Percentiles rank a stretch among this genome's conserved stretches.
These are phyloP conservation scores for Leptogaster cylindrica DNA, from an alignment of 2,888 invertebrate genomes.

Conservation along the genomic window DNA sequence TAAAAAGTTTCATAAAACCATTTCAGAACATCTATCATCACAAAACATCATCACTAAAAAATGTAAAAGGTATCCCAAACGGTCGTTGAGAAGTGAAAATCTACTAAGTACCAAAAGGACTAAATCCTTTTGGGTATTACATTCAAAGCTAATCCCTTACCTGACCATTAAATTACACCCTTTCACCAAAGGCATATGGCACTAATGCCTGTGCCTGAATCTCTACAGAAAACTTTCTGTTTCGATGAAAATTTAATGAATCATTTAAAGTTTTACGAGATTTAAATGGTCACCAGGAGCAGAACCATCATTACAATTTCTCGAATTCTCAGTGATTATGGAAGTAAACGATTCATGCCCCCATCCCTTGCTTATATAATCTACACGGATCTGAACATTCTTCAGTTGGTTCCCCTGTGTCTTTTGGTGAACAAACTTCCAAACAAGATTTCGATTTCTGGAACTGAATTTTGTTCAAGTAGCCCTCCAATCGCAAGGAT, in stretches of 20 bases:
- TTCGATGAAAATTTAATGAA: constrained; percentile 31
- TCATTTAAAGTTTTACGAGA: constrained; percentile 25
- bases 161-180: constrained; percentile 14
- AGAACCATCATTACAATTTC: constrained; percentile 17
- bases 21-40: too few relatives aligned
- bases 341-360: not conserved
- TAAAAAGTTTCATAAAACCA: too few relatives aligned
- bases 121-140: constrained; percentile 20
- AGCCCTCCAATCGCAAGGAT: too few relatives aligned
- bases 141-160: constrained; percentile 8
- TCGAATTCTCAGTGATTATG: not conserved
- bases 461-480: not conserved
- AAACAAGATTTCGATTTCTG: not conserved
- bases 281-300: constrained; percentile 22
- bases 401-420: too few relatives aligned
- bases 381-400: not conserved
- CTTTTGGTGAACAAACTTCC: too few relatives aligned
- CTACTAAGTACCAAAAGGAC: too few relatives aligned
- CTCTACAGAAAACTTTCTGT: constrained; percentile 6
- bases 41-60: too few relatives aligned
- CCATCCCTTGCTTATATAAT: not conserved
- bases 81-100: too few relatives aligned
- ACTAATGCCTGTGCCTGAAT: not conserved
- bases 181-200: not conserved
- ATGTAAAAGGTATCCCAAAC: too few relatives aligned